phyloP scores from a whole-genome alignment of 2,888 invertebrate species.

The Latheticus oryzae region DNA sequence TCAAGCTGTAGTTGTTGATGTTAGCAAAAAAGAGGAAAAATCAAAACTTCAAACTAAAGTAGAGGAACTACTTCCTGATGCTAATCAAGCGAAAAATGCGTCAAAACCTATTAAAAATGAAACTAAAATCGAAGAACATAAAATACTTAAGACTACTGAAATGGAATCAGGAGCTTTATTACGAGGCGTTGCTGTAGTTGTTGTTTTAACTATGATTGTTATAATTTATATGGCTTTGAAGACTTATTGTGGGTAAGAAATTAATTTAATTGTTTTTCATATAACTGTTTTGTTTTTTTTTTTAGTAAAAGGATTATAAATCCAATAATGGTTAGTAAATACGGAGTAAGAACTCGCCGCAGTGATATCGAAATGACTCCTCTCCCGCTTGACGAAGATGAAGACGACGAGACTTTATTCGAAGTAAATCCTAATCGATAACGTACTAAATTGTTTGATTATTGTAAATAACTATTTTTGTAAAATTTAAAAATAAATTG shows the following conservation, averaged over 20 bases:
- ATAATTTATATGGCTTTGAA: slow-evolving; percentile 53
- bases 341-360: slow-evolving; percentile 61
- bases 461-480: slow-evolving; percentile 28
- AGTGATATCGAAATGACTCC: slow-evolving; percentile 64
- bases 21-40: slow-evolving; percentile 9
- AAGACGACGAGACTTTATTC: slow-evolving; percentile 64
- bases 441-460: slow-evolving; percentile 18
- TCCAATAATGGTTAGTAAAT: slow-evolving; percentile 58
- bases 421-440: slow-evolving; percentile 53
- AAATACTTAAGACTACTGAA: slow-evolving; percentile 8
- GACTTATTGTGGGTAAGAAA: slow-evolving; percentile 54
- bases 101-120: not conserved
- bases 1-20: not conserved
- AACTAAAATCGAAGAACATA: slow-evolving; percentile 1
- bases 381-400: slow-evolving; percentile 63
- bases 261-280: not conserved
- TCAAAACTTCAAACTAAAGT: not conserved
- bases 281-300: slow-evolving; percentile 15
- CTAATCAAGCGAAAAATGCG: not conserved
- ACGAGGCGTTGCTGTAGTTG: slow-evolving; percentile 53
- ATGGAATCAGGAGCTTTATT: slow-evolving; percentile 52
- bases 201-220: slow-evolving; percentile 51
- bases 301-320: slow-evolving; percentile 45
- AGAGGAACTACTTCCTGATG: not conserved
- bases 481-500: slow-evolving; percentile 2